phyloP scores from a whole-genome alignment of 1,140 invertebrate species.

The Antheraea mylitta region DNA sequence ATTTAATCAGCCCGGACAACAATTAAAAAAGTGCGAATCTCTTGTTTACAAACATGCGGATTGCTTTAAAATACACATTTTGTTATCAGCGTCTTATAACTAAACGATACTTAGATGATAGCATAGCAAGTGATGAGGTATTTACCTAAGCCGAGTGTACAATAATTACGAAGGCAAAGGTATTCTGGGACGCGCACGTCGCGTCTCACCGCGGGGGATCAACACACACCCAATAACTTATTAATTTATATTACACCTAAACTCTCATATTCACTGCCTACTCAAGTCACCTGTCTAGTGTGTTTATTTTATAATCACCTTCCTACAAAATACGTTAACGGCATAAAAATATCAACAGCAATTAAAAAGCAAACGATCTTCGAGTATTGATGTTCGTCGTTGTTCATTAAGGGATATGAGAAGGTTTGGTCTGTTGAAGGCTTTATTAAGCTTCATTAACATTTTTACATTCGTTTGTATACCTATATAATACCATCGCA shows the following conservation, averaged over 20 bases:
- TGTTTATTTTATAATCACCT: slow-evolving; percentile 60
- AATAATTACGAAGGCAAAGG: slow-evolving; percentile 24
- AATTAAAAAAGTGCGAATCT: too few relatives aligned
- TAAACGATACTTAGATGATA: neutral
- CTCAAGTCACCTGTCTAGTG: slow-evolving; percentile 60
- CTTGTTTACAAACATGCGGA: too few relatives aligned
- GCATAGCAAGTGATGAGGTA: neutral
- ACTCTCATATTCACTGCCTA: slow-evolving; percentile 50
- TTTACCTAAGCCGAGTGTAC: slow-evolving; percentile 24
- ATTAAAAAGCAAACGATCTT: slow-evolving; percentile 64
- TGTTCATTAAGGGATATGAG: slow-evolving; percentile 48
- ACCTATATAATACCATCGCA: too few relatives aligned
- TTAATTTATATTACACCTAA: slow-evolving; percentile 71
- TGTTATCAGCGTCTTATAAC: too few relatives aligned
- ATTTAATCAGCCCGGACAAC: too few relatives aligned
- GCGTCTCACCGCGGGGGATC: slow-evolving; percentile 49
- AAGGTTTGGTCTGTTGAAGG: slow-evolving; percentile 5
- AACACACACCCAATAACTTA: slow-evolving; percentile 53
- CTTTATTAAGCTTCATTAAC: slow-evolving; percentile 27
- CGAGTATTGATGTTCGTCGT: slow-evolving; percentile 54
- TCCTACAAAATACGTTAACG: slow-evolving; percentile 61
- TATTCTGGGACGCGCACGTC: slow-evolving; percentile 17
- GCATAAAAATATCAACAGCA: slow-evolving; percentile 70
- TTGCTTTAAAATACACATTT: too few relatives aligned
- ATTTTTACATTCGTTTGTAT: neutral